Conservation (phyloP, 2,113 vertebrate genomes). For the Grantiella picta region DNA sequence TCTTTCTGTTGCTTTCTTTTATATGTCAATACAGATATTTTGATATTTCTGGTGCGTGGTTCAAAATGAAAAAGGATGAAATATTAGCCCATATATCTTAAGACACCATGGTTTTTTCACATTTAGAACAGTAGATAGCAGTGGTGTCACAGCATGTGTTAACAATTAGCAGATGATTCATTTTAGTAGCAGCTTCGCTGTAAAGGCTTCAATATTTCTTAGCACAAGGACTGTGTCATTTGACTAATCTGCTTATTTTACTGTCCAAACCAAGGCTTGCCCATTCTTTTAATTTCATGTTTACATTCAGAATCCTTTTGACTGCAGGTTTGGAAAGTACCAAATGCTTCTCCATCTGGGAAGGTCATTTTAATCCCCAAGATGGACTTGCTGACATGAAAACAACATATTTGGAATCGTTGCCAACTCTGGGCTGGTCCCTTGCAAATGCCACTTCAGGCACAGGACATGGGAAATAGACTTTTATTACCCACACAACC, state of each 20-base stretch:
- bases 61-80: neutral
- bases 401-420: neutral
- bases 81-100: neutral
- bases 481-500: neutral
- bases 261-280: neutral
- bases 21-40: neutral
- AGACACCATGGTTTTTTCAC: constrained; percentile 2
- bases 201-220: constrained; percentile 46
- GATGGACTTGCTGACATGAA: constrained; percentile 41
- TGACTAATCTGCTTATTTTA: constrained; percentile 44
- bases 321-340: constrained; percentile 41
- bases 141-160: constrained; percentile 13
- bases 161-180: constrained; percentile 42
- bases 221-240: constrained; percentile 12
- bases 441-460: constrained; percentile 28
- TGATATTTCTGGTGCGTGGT: neutral
- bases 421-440: neutral
- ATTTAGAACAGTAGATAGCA: neutral
- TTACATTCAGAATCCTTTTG: constrained; percentile 26
- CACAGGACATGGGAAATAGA: neutral
- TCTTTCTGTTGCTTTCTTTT: neutral
- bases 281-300: constrained; percentile 39
- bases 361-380: constrained; percentile 41
- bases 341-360: constrained; percentile 61
- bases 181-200: constrained; percentile 11